phyloP scores from a whole-genome alignment of 2,113 vertebrate genomes.

The Oplegnathus fasciatus region DNA sequence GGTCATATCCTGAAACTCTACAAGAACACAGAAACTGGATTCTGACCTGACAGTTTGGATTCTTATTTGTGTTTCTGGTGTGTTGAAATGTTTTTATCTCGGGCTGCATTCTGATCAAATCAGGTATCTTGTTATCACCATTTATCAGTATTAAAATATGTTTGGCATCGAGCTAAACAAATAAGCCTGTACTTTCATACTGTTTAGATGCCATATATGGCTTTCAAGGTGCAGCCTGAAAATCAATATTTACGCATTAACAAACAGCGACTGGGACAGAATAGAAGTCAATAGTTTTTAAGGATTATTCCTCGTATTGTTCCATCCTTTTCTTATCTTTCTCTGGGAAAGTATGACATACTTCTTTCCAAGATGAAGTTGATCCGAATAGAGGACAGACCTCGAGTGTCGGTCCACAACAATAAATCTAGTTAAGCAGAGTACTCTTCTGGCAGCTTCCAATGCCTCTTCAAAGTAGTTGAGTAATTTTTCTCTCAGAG shows the following conservation, averaged over 20 bases:
- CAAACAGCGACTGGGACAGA: neutral
- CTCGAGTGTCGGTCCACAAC: neutral
- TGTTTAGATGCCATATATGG: neutral
- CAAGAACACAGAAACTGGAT: constrained; percentile 32
- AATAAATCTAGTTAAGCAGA: neutral
- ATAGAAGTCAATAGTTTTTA: neutral
- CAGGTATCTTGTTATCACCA: constrained; percentile 13
- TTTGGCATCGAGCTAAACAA: constrained; percentile 35
- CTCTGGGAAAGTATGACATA: neutral
- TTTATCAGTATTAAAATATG: constrained; percentile 56
- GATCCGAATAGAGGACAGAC: constrained; percentile 2
- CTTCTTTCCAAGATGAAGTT: neutral
- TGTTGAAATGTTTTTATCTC: constrained; percentile 37
- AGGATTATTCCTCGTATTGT: neutral
- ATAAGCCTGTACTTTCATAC: neutral
- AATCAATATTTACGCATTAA: constrained; percentile 2
- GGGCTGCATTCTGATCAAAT: constrained; percentile 38
- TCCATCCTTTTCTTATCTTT: constrained; percentile 2
- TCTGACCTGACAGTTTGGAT: constrained; percentile 6
- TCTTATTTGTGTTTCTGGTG: constrained; percentile 36
- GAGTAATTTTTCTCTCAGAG: neutral
- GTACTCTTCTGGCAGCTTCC: neutral
- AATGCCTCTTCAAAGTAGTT: neutral
- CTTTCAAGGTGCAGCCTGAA: constrained; percentile 2
- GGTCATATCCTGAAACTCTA: constrained; percentile 39